Percentiles rank a stretch among this genome's conserved stretches.
Conservation (phyloP, 2,797 vertebrate genomes). For the Malacoraja senta region DNA sequence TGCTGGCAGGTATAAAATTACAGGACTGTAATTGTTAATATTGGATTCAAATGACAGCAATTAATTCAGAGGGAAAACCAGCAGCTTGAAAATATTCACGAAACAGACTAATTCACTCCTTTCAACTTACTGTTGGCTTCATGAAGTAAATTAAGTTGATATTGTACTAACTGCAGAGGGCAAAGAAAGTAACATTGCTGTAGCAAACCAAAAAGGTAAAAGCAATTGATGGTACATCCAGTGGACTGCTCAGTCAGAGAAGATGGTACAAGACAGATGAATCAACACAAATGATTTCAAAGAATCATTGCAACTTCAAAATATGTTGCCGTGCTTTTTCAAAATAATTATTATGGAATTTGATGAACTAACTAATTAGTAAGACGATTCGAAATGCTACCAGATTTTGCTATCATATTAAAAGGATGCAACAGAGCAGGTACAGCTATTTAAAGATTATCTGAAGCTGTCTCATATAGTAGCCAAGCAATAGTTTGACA, state of each 20-base stretch:
- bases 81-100: background rate
- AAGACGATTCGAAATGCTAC: background rate
- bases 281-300: background rate
- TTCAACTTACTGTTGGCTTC: background rate
- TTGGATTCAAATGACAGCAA: background rate
- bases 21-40: no score
- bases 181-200: background rate
- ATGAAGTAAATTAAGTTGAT: background rate
- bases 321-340: background rate
- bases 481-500: no score
- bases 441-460: background rate
- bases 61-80: background rate
- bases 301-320: background rate
- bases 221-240: background rate
- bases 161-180: background rate
- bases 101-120: background rate
- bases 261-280: no score
- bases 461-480: no score
- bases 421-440: background rate
- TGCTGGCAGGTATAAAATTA: no score
- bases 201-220: background rate
- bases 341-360: background rate
- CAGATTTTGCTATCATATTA: background rate
- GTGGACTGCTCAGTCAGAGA: no score
- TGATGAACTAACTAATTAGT: background rate